Conservation (phyloP, 2,888 invertebrate genomes). For the Falcaria lacertinaria region DNA sequence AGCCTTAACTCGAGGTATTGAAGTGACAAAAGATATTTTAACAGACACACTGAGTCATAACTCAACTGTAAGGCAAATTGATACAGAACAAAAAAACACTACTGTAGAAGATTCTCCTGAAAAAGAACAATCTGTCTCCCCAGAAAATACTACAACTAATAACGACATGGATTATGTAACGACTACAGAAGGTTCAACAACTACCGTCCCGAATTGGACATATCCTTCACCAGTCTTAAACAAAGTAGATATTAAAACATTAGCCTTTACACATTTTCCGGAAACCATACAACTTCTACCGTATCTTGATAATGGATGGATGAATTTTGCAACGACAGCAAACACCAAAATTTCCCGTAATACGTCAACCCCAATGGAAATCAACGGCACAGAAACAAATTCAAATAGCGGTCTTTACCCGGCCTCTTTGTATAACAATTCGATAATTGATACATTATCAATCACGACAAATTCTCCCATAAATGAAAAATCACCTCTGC, state of each 20-base stretch:
- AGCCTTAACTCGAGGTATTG: conserved; percentile 25
- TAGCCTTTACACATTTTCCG: conserved; percentile 9
- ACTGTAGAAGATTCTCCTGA: conserved; percentile 1
- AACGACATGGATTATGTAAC: conserved; percentile 4
- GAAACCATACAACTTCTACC: conserved; percentile 20
- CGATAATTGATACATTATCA: conserved; percentile 51
- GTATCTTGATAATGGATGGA: conserved; percentile 25
- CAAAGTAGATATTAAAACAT: conserved; percentile 13
- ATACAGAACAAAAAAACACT: conserved; percentile 4
- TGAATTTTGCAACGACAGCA: conserved; percentile 31
- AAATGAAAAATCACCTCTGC: conserved; percentile 42
- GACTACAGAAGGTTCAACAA: background rate
- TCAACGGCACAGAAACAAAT: conserved; percentile 17
- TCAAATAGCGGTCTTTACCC: conserved; percentile 39
- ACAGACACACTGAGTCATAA: conserved; percentile 7
- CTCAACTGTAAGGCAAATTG: conserved; percentile 5
- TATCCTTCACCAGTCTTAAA: conserved; percentile 18
- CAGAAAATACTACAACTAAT: conserved; percentile 2
- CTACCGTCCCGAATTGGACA: background rate
- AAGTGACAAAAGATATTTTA: conserved; percentile 4
- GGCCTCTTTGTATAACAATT: conserved; percentile 42
- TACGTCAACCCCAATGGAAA: conserved; percentile 9
- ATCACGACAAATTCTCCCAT: conserved; percentile 56
- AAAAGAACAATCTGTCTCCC: background rate
- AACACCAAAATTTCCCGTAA: conserved; percentile 13